These are phyloP conservation scores for Piscicola geometra DNA, from an alignment of 2,888 invertebrate species.

Conservation along the genomic window DNA sequence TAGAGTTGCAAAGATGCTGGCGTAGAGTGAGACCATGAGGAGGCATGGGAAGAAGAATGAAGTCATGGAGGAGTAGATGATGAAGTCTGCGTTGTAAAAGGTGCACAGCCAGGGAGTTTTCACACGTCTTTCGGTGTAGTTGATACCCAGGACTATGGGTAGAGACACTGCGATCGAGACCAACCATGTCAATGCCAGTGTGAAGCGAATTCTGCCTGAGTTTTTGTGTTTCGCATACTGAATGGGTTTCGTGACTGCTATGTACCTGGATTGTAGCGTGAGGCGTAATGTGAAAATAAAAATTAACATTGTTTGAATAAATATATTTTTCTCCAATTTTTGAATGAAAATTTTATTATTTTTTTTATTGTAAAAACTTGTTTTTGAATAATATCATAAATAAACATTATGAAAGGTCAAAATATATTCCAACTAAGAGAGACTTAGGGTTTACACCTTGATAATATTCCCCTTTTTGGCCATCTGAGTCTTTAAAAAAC, in stretches of 20 bases:
- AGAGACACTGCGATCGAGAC: constrained; percentile 90
- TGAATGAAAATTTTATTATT: too few relatives aligned
- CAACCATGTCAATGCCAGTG: constrained; percentile 90
- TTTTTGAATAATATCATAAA: too few relatives aligned
- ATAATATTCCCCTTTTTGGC: too few relatives aligned
- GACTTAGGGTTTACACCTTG: too few relatives aligned
- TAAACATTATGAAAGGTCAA: too few relatives aligned
- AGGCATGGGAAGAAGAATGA: constrained; percentile 97
- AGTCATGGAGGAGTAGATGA: constrained; percentile 94
- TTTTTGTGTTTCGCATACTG: constrained; percentile 98
- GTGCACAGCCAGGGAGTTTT: constrained; percentile 60
- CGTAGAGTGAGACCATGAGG: constrained; percentile 95
- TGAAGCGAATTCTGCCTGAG: constrained; percentile 76
- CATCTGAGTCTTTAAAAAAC: too few relatives aligned
- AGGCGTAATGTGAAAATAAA: too few relatives aligned
- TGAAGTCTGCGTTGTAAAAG: constrained; percentile 95
- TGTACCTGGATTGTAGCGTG: too few relatives aligned
- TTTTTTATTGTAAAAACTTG: too few relatives aligned
- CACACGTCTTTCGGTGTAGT: constrained; percentile 56
- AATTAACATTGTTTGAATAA: too few relatives aligned
- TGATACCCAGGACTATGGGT: constrained; percentile 90
- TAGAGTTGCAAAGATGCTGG: constrained; percentile 87
- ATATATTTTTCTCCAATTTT: too few relatives aligned
- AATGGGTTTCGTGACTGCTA: constrained; percentile 96
- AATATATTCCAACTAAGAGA: too few relatives aligned